These are phyloP conservation scores for Raphicerus campestris DNA, from an alignment of 2,113 vertebrate species.

Conservation along the genomic window DNA sequence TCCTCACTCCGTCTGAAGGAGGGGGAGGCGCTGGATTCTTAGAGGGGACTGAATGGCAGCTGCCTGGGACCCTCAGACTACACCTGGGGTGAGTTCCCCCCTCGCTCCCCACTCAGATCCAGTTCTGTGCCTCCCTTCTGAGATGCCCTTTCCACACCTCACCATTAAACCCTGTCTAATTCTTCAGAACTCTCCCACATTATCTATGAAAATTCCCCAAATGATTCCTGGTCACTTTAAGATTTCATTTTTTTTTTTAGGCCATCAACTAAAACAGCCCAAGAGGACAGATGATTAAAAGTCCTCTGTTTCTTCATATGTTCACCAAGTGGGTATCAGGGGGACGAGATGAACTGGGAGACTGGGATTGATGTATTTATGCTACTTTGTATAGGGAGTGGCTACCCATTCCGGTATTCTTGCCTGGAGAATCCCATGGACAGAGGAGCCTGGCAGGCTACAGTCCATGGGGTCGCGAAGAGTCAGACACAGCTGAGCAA, in stretches of 20 bases:
- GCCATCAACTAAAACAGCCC: background rate
- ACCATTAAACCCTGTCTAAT: background rate
- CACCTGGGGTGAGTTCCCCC: no score
- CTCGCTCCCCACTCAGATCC: background rate
- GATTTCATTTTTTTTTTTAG: background rate
- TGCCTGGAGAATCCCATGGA: background rate
- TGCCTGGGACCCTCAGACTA: background rate
- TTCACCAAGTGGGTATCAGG: background rate
- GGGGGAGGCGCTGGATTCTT: background rate
- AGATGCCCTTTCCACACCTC: background rate
- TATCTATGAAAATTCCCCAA: background rate
- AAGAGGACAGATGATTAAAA: background rate
- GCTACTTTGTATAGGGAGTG: background rate
- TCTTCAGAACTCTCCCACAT: background rate
- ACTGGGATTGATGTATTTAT: background rate
- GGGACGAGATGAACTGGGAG: background rate
- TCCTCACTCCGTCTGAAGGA: background rate
- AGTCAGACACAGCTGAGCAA: background rate
- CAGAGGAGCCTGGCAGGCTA: background rate
- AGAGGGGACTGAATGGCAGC: background rate
- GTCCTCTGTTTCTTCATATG: background rate
- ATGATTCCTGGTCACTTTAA: background rate
- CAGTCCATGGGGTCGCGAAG: fast-evolving
- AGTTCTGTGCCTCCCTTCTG: background rate
- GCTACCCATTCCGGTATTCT: background rate